phyloP scores from a whole-genome alignment of 2,888 invertebrate species.

The Odontomyia ornata region DNA sequence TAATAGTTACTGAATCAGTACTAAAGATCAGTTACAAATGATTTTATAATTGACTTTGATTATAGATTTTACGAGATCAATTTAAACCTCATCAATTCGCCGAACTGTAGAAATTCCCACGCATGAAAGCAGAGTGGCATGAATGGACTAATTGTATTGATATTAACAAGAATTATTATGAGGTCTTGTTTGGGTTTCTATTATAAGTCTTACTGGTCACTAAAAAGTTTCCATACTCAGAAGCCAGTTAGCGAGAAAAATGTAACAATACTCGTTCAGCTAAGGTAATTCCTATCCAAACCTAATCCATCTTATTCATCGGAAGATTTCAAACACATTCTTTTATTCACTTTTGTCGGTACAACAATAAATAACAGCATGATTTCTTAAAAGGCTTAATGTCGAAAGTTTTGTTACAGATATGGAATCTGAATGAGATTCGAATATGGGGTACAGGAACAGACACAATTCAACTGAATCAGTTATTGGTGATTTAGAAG shows the following conservation, averaged over 20 bases:
- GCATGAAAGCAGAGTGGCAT: not conserved
- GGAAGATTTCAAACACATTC: slow-evolving; percentile 36
- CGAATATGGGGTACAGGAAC: too few species aligned
- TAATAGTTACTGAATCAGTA: too few species aligned
- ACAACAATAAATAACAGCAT: not conserved
- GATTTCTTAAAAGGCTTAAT: slow-evolving; percentile 22
- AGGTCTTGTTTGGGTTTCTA: not conserved
- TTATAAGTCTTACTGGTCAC: slow-evolving; percentile 16
- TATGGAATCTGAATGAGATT: too few species aligned
- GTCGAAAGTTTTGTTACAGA: not conserved
- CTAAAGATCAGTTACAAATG: too few species aligned
- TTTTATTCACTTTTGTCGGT: not conserved
- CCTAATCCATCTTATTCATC: slow-evolving; percentile 44
- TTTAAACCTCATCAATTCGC: too few species aligned
- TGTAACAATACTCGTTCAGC: not conserved
- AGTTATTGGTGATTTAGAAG: too few species aligned
- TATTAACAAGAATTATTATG: slow-evolving; percentile 32
- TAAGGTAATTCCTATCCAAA: slow-evolving; percentile 2
- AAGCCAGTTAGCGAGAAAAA: not conserved
- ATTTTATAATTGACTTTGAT: too few species aligned
- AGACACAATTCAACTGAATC: too few species aligned
- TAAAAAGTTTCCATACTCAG: not conserved
- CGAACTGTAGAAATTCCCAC: not conserved
- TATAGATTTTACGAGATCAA: too few species aligned
- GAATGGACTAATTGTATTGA: not conserved